Percentiles rank a stretch among this genome's conserved stretches.
phyloP scores from a whole-genome alignment of 2,888 invertebrate genomes.

The Calameuta pallipes region DNA sequence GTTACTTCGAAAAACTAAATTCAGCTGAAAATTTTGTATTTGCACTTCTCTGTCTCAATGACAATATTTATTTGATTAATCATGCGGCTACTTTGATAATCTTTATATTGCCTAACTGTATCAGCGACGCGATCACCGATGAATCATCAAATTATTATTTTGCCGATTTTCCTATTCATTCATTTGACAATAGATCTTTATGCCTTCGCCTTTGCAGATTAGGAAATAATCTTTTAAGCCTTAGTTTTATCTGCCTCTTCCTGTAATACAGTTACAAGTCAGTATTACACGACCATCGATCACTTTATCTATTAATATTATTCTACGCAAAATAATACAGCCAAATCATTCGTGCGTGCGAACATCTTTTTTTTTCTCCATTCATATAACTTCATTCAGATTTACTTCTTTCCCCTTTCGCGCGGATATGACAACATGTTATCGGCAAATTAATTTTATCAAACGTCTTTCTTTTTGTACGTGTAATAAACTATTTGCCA shows the following conservation, averaged over 20 bases:
- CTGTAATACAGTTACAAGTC: too few relatives aligned
- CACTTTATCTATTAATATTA: not conserved
- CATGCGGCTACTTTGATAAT: not conserved
- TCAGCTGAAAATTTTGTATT: too few relatives aligned
- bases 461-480: conserved; percentile 18
- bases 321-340: not conserved
- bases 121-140: not conserved
- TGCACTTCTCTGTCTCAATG: too few relatives aligned
- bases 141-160: not conserved
- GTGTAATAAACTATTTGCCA: conserved; percentile 29
- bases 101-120: not conserved
- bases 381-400: not conserved
- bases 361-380: too few relatives aligned
- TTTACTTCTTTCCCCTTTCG: not conserved
- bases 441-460: not conserved
- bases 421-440: not conserved
- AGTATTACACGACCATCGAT: not conserved
- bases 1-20: too few relatives aligned
- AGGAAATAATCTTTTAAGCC: not conserved
- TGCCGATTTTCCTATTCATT: rapidly evolving
- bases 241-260: not conserved
- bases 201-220: not conserved
- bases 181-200: not conserved
- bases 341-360: too few relatives aligned
- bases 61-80: too few relatives aligned